Base-by-base conservation (phyloP, 2,113 vertebrate genomes). In the Triplophysa siluroides region DNA sequence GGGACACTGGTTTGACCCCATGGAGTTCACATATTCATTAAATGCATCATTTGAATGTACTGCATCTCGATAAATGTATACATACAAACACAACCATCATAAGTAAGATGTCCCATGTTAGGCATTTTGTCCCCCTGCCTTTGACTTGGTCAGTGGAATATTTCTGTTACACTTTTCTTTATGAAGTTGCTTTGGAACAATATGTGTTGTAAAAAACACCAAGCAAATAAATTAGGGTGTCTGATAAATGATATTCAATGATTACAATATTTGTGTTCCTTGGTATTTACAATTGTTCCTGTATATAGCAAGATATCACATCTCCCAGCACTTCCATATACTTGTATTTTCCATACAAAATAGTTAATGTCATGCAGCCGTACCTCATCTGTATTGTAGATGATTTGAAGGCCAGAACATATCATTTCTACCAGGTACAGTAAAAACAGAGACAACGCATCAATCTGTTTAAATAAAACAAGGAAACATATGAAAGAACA, bases 361-460 rank as follows among this genome's bases (percentile, higher is more conserved):
- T 5, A 52, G 41, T 64, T 33, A 0, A 14, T 47, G 14, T 16
- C 47, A 7, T 33, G 18, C 8, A 60, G 33, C 10, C 43, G 78
- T 96, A 99, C 98, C 97, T 99, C 98, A 81, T 99, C 98, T 0
- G 97, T 99, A 89, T 99, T 99, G 92, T 98, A 99, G 92, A 99
- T 94, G 86, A 99, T 97, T 92, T 99, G 98, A 70, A 99, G 94
- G 45, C 96, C 97, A 0, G 97, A 98, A 86, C 96, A 96, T 87
- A 98, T 98, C 97, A 99, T 99, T 91, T 99, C 97, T 85, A 98
- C 97, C 92, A 99, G 91, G 86, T 98, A 99, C 21, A 99, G 93
- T 41, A 99, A 94, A 87, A 95, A 99, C 21, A 99, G 94, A 0
- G 95, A 98, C 13, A 99, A 87, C 0, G 96, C 93, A 87, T 97